Conservation (phyloP, 2,797 vertebrate species). For the Toxotes lorentzi region DNA sequence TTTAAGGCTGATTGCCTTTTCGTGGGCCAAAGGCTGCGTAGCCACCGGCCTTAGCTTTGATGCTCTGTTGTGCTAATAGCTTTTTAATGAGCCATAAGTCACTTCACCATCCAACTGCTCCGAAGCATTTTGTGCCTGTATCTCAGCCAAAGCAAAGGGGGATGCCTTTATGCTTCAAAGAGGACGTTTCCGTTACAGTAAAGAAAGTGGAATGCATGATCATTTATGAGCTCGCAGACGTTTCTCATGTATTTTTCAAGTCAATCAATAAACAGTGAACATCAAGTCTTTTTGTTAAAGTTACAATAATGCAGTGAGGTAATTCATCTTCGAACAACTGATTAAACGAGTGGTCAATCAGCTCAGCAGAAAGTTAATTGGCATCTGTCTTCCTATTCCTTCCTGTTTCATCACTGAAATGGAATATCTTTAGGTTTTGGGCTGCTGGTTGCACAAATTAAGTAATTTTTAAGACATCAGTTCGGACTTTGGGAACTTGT, state of each 20-base stretch:
- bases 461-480: neutral
- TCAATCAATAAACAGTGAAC: no score
- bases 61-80: slow-evolving; percentile 57
- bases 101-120: slow-evolving; percentile 18
- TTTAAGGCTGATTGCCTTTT: slow-evolving; percentile 25
- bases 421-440: no score
- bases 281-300: neutral
- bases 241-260: no score
- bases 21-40: slow-evolving; percentile 28
- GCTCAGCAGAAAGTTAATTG: neutral
- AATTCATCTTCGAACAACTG: neutral
- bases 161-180: slow-evolving; percentile 13
- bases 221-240: no score
- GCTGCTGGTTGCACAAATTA: neutral
- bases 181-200: neutral
- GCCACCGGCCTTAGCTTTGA: slow-evolving; percentile 40
- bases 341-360: neutral
- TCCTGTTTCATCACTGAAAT: neutral
- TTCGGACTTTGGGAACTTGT: neutral
- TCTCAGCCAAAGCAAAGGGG: slow-evolving; percentile 29
- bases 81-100: slow-evolving; percentile 68
- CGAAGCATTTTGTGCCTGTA: slow-evolving; percentile 20
- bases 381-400: neutral
- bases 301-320: neutral
- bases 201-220: neutral